Percentiles rank a stretch among this genome's conserved stretches.
These are phyloP conservation scores for Syncerus caffer DNA, from an alignment of 2,797 vertebrate genomes.

Conservation along the genomic window DNA sequence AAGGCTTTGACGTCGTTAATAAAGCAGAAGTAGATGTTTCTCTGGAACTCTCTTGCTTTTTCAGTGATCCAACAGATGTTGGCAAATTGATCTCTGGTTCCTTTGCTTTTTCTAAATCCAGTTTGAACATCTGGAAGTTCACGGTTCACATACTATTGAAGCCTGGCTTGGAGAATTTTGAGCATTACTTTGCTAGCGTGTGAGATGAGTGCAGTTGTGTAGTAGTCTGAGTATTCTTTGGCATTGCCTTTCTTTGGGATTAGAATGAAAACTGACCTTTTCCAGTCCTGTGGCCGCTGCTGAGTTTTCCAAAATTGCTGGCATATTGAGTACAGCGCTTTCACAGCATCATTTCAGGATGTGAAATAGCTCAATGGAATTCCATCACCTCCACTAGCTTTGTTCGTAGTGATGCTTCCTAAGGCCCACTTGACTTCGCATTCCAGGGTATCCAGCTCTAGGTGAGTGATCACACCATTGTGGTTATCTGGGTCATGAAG, in stretches of 20 bases:
- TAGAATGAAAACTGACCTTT: neutral
- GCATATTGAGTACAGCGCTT: neutral
- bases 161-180: neutral
- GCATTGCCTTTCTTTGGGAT: neutral
- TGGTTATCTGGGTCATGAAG: neutral
- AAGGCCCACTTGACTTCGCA: neutral
- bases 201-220: neutral
- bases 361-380: neutral
- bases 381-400: neutral
- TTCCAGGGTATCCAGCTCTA: neutral
- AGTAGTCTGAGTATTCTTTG: neutral
- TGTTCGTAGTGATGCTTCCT: neutral
- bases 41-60: too few relatives aligned
- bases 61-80: neutral
- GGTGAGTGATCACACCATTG: neutral
- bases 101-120: neutral
- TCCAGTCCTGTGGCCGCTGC: neutral
- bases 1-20: too few relatives aligned
- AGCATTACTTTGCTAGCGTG: neutral
- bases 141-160: neutral
- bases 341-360: neutral
- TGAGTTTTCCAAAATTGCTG: neutral
- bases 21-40: too few relatives aligned
- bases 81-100: neutral
- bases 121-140: neutral